Conservation (phyloP, 2,113 vertebrate genomes). For the Xiphophorus maculatus region DNA sequence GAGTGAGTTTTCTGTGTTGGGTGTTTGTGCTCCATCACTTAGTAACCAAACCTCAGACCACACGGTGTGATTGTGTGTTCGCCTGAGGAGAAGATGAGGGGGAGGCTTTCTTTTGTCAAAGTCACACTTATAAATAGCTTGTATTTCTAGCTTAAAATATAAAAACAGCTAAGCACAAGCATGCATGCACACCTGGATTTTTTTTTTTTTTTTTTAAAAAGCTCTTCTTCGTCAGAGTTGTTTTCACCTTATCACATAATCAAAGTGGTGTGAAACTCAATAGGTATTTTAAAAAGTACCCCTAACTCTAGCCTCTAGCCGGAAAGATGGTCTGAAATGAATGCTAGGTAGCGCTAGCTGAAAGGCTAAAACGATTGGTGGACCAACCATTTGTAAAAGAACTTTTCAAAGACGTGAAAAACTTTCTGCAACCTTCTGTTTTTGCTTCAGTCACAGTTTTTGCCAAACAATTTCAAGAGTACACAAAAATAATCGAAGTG, state of each 20-base stretch:
- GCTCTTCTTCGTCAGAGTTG: neutral
- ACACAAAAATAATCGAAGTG: too few species aligned
- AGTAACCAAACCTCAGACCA: conserved; percentile 74
- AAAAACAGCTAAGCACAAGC: conserved; percentile 17
- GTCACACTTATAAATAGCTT: conserved; percentile 58
- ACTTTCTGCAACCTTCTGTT: too few species aligned
- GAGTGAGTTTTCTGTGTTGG: conserved; percentile 34
- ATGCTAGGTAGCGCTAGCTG: too few species aligned
- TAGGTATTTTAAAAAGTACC: neutral
- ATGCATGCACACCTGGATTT: neutral
- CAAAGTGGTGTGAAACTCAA: neutral
- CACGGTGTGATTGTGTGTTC: conserved; percentile 45
- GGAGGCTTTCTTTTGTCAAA: conserved; percentile 22
- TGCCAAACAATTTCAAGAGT: too few species aligned
- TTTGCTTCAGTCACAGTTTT: too few species aligned
- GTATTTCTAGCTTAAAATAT: conserved; percentile 7
- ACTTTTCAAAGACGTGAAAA: too few species aligned
- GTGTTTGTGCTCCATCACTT: conserved; percentile 49
- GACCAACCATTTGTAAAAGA: too few species aligned
- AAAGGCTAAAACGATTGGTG: too few species aligned
- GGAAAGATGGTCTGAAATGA: neutral
- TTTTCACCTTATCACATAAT: conserved; percentile 10
- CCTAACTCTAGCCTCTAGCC: neutral
- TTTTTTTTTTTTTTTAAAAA: neutral
- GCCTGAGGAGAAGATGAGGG: conserved; percentile 17